A percentile compares a stretch with the other conserved stretches of the same genome.
phyloP scores from a whole-genome alignment of 1,140 invertebrate genomes.

The Pseudomyrmex gracilis region DNA sequence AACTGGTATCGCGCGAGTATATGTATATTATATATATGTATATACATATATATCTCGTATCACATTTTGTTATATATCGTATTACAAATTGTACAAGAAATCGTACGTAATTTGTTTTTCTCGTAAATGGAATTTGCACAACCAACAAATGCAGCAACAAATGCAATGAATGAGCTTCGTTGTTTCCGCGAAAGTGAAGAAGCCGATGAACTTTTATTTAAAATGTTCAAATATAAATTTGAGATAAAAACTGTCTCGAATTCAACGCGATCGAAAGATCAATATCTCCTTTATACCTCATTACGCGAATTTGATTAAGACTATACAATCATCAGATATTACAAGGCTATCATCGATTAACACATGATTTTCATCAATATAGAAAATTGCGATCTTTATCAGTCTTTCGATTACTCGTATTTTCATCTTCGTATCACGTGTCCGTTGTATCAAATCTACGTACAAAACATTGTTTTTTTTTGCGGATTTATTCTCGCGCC shows the following conservation, averaged over 20 bases:
- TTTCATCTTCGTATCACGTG: background rate
- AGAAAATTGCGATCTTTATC: constrained; percentile 21
- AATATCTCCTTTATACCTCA: too few relatives aligned
- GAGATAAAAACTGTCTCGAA: background rate
- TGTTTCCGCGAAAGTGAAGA: background rate
- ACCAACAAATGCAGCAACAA: constrained; percentile 15
- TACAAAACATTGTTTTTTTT: constrained; percentile 28
- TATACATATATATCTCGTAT: background rate
- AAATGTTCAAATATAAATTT: background rate
- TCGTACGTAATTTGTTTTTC: constrained; percentile 3
- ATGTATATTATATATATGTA: too few relatives aligned
- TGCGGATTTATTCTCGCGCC: constrained; percentile 9
- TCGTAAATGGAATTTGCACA: constrained; percentile 7
- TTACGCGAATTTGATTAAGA: background rate
- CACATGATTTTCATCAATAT: constrained; percentile 16
- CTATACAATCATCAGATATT: background rate
- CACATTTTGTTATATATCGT: background rate
- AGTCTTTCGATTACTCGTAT: constrained; percentile 33
- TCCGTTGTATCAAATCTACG: constrained; percentile 22
- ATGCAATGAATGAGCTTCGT: constrained; percentile 34
- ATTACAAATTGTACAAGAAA: constrained; percentile 3
- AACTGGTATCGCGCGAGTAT: too few relatives aligned
- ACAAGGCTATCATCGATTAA: background rate
- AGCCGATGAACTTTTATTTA: background rate
- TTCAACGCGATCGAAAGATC: too few relatives aligned